Conservation (phyloP, 2,113 vertebrate species). For the Cryptotis parvus region DNA sequence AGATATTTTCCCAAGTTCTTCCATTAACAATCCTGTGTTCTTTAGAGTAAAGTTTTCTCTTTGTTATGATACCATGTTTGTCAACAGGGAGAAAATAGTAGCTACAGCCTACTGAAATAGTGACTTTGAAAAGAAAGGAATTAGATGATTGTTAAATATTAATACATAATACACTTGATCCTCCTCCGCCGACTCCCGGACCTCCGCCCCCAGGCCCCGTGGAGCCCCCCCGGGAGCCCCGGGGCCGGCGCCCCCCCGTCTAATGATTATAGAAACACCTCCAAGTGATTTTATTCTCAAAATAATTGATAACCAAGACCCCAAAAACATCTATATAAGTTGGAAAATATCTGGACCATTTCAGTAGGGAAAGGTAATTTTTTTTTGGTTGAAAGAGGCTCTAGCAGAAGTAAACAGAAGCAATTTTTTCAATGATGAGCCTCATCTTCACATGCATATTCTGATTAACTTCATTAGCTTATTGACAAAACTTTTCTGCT, state of each 20-base stretch:
- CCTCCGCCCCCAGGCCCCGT: no score
- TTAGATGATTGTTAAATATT: not conserved
- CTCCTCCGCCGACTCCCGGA: no score
- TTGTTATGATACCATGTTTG: not conserved
- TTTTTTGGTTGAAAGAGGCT: conserved; percentile 55
- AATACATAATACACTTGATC: not conserved
- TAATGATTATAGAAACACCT: not conserved
- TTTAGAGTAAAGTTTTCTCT: not conserved
- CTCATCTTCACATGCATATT: not conserved
- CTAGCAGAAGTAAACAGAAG: conserved; percentile 59
- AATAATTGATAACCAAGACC: not conserved
- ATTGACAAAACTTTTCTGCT: conserved; percentile 57
- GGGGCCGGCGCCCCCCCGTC: no score
- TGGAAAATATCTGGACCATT: conserved; percentile 32
- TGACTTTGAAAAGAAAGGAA: not conserved
- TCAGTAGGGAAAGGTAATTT: not conserved
- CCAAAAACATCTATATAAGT: not conserved
- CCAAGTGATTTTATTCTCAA: not conserved
- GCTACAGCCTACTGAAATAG: not conserved
- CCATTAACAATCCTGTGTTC: not conserved
- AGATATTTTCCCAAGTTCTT: not conserved
- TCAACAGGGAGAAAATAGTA: not conserved
- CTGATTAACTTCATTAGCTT: conserved; percentile 8
- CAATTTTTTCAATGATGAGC: conserved; percentile 31
- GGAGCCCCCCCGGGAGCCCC: no score